Evolutionary conservation across 1,140 invertebrate genomes (phyloP), one percentile per base, ranked within the genome.

Genomic region (Stegodyphus dumicola): DNA sequence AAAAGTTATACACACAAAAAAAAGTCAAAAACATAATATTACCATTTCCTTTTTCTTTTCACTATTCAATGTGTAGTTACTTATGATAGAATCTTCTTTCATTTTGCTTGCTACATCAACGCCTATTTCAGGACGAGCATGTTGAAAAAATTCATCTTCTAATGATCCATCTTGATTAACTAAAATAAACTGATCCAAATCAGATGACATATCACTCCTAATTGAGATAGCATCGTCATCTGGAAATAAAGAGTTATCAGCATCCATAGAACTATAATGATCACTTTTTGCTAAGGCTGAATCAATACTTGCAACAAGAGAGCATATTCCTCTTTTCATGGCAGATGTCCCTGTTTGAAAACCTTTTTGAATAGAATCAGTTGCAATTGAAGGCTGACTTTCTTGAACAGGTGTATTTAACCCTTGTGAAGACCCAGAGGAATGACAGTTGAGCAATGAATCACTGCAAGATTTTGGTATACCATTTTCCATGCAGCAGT

Each of bases 61-160:
- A 79, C 86, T 87, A 69, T 87, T 87, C 11, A 79, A 51, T 33
- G 78, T 87, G 54, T 83, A 77, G 66, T 87, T 87, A 56, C 86
- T 87, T 15, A 83, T 84, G 3, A 85, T 85, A 11, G 86, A 84
- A 70, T 96, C 95, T 90, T 97, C 96, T 48, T 95, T 92, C 13
- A 96, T 94, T 90, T 98, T 96, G 64, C 94, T 94, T 7, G 95
- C 97, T 48, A 96, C 93, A 90, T 97, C 96, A 1, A 91, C 52
- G 7, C 89, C 90, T 6, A 88, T 88, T 48, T 87, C 89, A 9
- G 90, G 89, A n/a, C 74, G 49, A 66, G 67, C 64, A 74, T 75
- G 70, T 6, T 75, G 73, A 73, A 88, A 86, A 53, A 87, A 73
- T n/a, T 87, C 76, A 75, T 88, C 88, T 11, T 88, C 88, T 11